phyloP scores from a whole-genome alignment of 2,113 vertebrate genomes.

The Lycaon pictus region DNA sequence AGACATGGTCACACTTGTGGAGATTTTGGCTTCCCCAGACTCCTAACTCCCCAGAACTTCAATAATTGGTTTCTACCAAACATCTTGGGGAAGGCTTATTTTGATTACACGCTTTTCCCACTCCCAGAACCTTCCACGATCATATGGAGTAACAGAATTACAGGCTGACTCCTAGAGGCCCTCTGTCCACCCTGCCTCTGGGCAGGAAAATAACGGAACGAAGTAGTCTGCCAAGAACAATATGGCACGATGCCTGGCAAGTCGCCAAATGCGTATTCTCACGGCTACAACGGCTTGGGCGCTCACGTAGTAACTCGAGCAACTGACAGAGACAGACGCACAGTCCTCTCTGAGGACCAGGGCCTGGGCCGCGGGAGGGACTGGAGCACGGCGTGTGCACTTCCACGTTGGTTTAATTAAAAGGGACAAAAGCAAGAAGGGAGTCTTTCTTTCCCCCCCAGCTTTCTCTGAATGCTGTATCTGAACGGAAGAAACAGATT shows the following conservation, averaged over 20 bases:
- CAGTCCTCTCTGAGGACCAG: neutral
- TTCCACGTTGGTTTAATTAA: slow-evolving; percentile 32
- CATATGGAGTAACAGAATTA: neutral
- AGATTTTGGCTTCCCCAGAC: neutral
- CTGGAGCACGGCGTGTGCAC: neutral
- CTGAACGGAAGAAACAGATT: neutral
- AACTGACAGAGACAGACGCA: neutral
- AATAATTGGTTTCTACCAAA: neutral
- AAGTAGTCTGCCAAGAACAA: slow-evolving; percentile 42
- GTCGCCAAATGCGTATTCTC: neutral
- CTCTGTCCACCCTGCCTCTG: neutral
- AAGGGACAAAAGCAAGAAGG: neutral
- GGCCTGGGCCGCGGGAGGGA: neutral
- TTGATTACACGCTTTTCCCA: neutral
- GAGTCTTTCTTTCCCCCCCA: neutral
- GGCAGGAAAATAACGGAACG: neutral
- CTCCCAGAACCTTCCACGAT: neutral
- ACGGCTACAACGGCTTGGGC: neutral
- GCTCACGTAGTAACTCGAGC: neutral
- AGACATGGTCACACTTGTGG: neutral
- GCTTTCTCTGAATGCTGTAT: neutral
- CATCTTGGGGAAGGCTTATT: neutral
- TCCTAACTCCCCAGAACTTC: neutral
- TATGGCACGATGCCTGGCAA: neutral
- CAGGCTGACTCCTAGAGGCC: neutral